Conservation (phyloP, 2,113 vertebrate genomes). For the Lepisosteus osseus region DNA sequence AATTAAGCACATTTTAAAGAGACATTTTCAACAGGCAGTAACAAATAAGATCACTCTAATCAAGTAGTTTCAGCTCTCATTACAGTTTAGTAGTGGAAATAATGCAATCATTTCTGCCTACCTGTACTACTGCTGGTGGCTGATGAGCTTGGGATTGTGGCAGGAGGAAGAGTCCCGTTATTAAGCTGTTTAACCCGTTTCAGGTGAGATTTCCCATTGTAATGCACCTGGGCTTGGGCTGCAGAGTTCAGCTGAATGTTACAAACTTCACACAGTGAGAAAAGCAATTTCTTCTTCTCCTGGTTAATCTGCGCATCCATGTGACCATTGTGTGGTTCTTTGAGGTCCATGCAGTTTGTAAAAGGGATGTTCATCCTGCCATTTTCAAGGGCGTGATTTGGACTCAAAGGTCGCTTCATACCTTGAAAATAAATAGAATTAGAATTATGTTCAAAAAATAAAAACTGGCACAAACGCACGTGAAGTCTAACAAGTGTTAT, state of each 20-base stretch:
- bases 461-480: no score
- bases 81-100: no score
- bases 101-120: conserved; percentile 35
- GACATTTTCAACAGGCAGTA: no score
- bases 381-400: conserved; percentile 70
- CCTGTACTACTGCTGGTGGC: conserved; percentile 65
- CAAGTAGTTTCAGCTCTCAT: no score
- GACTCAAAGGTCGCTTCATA: conserved; percentile 77
- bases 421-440: conserved; percentile 44
- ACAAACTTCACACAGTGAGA: conserved; percentile 90
- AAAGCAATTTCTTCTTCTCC: conserved; percentile 81
- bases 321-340: conserved; percentile 60
- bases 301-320: conserved; percentile 62
- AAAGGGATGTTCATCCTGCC: conserved; percentile 76
- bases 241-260: conserved; percentile 92
- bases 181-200: conserved; percentile 85
- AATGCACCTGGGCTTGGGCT: conserved; percentile 89
- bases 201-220: conserved; percentile 91
- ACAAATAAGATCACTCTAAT: no score
- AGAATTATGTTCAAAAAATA: no score
- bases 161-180: conserved; percentile 66
- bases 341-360: conserved; percentile 68
- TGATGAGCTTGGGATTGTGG: conserved; percentile 37
- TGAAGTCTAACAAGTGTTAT: no score
- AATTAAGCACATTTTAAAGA: no score